Evolutionary conservation across 2,113 vertebrate genomes (phyloP).

Genomic region (Sinosuthora webbiana): DNA sequence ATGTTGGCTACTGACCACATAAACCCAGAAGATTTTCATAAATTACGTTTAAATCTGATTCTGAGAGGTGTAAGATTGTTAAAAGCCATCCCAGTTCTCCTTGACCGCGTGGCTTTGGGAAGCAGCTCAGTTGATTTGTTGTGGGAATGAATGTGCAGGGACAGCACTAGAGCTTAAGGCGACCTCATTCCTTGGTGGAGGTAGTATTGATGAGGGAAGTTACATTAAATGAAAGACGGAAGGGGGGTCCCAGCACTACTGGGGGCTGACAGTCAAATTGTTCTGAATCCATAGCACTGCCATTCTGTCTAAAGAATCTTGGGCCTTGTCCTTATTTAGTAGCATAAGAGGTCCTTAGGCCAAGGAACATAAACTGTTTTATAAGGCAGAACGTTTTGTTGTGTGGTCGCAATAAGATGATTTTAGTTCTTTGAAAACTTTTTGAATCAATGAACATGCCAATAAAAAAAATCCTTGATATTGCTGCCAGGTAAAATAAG

Average conservation of each 20-base stretch:
- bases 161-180: not conserved
- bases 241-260: not conserved
- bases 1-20: not conserved
- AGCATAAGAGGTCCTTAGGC: not conserved
- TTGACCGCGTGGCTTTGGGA: fast-evolving
- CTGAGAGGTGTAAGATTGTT: not conserved
- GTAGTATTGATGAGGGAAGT: not conserved
- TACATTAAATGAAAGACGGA: not conserved
- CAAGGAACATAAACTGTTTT: not conserved
- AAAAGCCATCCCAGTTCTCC: not conserved
- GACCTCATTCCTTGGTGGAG: not conserved
- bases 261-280: not conserved
- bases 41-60: not conserved
- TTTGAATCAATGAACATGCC: not conserved
- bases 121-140: not conserved
- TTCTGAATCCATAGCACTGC: not conserved
- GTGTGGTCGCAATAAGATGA: not conserved
- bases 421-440: not conserved
- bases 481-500: not conserved
- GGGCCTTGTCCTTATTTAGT: not conserved
- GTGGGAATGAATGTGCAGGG: not conserved
- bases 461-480: not conserved
- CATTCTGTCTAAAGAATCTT: not conserved
- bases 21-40: not conserved
- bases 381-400: not conserved